phyloP scores from a whole-genome alignment of 1,140 invertebrate genomes.

The Augochlora pura region DNA sequence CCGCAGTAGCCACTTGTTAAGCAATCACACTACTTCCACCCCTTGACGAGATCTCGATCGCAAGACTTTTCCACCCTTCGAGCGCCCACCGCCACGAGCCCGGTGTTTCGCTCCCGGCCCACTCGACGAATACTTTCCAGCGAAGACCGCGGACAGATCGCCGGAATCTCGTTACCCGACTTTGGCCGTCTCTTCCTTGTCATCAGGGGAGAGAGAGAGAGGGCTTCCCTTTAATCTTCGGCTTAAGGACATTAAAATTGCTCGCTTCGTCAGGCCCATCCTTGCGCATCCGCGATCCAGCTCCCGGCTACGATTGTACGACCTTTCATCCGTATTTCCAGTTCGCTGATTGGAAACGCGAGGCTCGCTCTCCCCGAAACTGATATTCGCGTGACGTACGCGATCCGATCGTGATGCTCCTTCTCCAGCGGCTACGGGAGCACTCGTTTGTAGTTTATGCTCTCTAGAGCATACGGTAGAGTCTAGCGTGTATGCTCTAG shows the following conservation, averaged over 20 bases:
- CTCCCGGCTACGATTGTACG: neutral
- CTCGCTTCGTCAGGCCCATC: conserved; percentile 25
- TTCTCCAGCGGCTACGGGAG: neutral
- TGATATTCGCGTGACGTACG: neutral
- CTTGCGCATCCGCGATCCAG: neutral
- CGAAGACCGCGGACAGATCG: neutral
- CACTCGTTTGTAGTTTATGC: neutral
- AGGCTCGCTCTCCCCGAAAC: neutral
- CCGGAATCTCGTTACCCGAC: conserved; percentile 33
- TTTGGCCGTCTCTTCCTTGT: conserved; percentile 14
- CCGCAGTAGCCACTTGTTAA: conserved; percentile 6
- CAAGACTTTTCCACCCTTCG: neutral
- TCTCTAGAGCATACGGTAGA: neutral
- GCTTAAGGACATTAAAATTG: conserved; percentile 37
- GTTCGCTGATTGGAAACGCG: conserved; percentile 19
- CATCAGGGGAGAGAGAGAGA: neutral
- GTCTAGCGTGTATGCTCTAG: too few species aligned
- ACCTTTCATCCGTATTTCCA: conserved; percentile 17
- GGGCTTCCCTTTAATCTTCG: conserved; percentile 22
- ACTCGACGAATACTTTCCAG: conserved; percentile 3
- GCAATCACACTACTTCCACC: conserved; percentile 19
- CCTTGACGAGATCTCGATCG: neutral
- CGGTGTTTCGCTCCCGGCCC: neutral
- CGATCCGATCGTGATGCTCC: neutral
- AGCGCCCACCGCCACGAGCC: too few species aligned